phyloP scores from a whole-genome alignment of 2,888 invertebrate species.

The Lithodes maja region DNA sequence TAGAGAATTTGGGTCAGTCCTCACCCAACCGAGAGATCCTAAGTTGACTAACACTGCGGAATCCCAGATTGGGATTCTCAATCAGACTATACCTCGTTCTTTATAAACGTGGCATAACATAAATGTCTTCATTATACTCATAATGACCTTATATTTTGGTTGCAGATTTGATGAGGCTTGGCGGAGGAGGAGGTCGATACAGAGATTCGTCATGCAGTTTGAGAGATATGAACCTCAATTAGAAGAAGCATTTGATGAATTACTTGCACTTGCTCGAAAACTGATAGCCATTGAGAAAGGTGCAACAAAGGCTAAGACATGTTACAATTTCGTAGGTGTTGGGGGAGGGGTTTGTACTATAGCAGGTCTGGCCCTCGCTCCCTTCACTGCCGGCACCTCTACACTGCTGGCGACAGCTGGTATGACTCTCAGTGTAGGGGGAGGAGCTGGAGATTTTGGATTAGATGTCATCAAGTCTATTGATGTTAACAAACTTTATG shows the following conservation, averaged over 20 bases:
- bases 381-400: neutral
- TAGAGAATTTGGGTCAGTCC: no score
- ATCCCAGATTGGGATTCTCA: no score
- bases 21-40: no score
- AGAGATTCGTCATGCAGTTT: neutral
- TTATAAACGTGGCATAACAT: no score
- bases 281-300: neutral
- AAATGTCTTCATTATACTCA: no score
- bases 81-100: no score
- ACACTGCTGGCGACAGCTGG: neutral
- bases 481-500: neutral
- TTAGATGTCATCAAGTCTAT: neutral
- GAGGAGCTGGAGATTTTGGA: neutral
- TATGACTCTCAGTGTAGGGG: neutral
- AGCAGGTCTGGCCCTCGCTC: neutral
- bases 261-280: neutral
- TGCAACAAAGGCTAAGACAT: neutral
- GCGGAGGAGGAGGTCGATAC: neutral
- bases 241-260: neutral
- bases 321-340: neutral
- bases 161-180: no score
- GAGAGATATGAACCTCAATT: neutral
- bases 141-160: no score
- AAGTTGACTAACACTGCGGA: no score
- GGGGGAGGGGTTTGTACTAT: neutral